Evolutionary conservation across 2,113 vertebrate species (phyloP), one percentile per base, ranked within the genome.

Genomic region (Lipophrys pholis): DNA sequence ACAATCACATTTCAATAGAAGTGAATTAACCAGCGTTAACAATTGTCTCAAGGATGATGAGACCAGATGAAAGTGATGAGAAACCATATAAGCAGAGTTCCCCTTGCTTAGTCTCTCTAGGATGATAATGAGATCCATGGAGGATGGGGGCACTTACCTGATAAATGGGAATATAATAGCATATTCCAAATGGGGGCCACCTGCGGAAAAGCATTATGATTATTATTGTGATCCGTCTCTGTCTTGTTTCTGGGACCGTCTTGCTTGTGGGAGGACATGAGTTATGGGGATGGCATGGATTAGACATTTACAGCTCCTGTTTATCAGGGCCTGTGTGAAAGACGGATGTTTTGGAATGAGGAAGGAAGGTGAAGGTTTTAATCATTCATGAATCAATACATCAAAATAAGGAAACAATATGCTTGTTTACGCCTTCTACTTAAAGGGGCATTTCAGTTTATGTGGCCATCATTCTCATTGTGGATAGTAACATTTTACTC

Each of bases 191-290:
- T 70, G 72, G 77, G 62, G 84, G 64, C 71, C 88, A 89, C 85
- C 91, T 83, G 90, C 87, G 78, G 76, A 60, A 89, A 87, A 53
- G 71, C 89, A 83, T 88, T 84, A 85, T 53, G 81, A 83, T 90
- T 89, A 92, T 93, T 90, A 81, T 85, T 57, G 80, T 65, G 81
- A 90, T 92, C 81, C 8, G 69, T 93, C 91, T 92, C 68, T 87
- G 90, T 90, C 90, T 92, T n/a, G 79, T 93, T 93, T 78, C 85
- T 65, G 78, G 66, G 69, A 73, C 58, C 54, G 14, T 71, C 66
- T 64, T 67, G 78, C 84, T 67, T n/a, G 83, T 78, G 80, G 84
- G 81, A 76, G 73, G 80, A 85, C 82, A 66, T 89, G 85, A 90
- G 77, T 89, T 83, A 90, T 82, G 87, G 82, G 59, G 59, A 80